Conservation (phyloP, 2,888 invertebrate species). For the Tetrapedia diversipes region DNA sequence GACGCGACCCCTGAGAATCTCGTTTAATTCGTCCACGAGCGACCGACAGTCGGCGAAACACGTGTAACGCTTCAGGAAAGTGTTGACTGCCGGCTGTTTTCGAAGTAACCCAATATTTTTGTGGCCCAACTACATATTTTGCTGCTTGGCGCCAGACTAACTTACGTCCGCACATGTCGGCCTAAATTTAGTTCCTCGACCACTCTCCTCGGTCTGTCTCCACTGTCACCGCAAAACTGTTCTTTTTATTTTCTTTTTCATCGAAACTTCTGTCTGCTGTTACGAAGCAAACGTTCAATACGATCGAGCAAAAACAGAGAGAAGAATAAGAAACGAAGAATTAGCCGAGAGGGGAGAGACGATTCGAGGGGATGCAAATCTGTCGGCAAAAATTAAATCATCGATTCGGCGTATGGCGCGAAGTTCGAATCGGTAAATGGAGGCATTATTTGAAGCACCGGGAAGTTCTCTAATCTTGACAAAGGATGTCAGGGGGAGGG, state of each 20-base stretch:
- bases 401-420: background rate
- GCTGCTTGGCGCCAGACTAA: conserved; percentile 78
- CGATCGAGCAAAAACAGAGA: no score
- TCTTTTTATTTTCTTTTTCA: background rate
- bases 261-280: background rate
- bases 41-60: conserved; percentile 59
- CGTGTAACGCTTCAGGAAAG: conserved; percentile 79
- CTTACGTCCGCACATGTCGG: conserved; percentile 74
- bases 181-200: conserved; percentile 72
- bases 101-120: conserved; percentile 81
- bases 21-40: conserved; percentile 15
- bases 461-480: conserved; percentile 60
- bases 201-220: conserved; percentile 36
- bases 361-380: background rate
- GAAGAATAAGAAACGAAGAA: background rate
- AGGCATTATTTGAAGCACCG: conserved; percentile 41
- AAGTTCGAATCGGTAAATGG: conserved; percentile 35
- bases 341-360: background rate
- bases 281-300: background rate
- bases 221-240: conserved; percentile 37
- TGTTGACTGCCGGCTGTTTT: conserved; percentile 81
- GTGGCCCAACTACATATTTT: conserved; percentile 70
- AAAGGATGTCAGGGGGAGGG: conserved; percentile 21
- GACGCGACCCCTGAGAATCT: conserved; percentile 7
- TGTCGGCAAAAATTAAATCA: background rate